Conservation (phyloP, 2,113 vertebrate species). For the Pollimyrus isidori region DNA sequence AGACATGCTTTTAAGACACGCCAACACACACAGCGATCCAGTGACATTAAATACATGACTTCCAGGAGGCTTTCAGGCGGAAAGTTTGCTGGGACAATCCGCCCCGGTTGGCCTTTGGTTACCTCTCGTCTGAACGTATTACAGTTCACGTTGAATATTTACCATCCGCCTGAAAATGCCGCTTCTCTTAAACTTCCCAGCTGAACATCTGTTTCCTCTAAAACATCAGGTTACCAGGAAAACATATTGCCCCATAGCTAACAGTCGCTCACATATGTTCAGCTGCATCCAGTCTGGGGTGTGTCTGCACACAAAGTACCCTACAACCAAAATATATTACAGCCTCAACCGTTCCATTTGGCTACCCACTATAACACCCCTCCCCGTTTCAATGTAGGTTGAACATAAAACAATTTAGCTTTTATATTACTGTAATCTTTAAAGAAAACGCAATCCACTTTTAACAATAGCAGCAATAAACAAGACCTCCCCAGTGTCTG, state of each 20-base stretch:
- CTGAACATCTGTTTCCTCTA: conserved; percentile 33
- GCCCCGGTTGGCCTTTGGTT: not conserved
- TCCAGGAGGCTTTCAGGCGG: not conserved
- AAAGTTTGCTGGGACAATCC: not conserved
- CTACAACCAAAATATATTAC: not conserved
- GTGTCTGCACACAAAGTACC: not conserved
- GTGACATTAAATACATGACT: not conserved
- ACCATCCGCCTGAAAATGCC: conserved; percentile 2
- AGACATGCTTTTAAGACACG: not conserved
- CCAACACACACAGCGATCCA: not conserved
- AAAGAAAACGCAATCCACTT: not conserved
- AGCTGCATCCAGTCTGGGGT: not conserved
- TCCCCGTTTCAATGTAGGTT: not conserved
- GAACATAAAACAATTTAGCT: not conserved
- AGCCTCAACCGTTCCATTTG: not conserved
- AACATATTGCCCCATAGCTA: not conserved
- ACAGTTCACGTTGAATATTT: not conserved
- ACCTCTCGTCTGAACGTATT: not conserved
- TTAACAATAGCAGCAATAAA: not conserved
- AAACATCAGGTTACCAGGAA: conserved; percentile 14
- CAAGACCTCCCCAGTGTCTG: not conserved
- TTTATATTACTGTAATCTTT: not conserved
- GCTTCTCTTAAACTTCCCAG: conserved; percentile 11
- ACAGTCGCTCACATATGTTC: not conserved
- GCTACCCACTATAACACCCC: not conserved